Conservation (phyloP, 2,113 vertebrate species). For the Ginglymostoma cirratum region DNA sequence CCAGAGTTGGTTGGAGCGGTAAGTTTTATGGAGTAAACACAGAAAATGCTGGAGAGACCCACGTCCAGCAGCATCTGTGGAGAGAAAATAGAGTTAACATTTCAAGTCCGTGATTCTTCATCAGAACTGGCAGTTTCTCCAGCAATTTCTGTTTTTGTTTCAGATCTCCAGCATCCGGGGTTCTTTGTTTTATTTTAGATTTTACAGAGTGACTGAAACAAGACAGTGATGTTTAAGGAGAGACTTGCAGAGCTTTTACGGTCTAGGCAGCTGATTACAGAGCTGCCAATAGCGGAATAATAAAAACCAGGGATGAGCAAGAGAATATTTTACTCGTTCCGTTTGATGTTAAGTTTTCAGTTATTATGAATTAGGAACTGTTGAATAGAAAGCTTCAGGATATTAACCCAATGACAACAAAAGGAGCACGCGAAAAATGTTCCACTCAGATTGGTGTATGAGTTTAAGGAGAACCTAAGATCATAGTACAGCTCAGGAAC, state of each 20-base stretch:
- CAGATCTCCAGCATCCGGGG: no score
- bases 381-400: background rate
- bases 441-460: background rate
- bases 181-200: no score
- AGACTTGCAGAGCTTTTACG: background rate
- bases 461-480: background rate
- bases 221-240: background rate
- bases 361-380: background rate
- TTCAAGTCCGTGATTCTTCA: no score
- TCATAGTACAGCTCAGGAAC: no score
- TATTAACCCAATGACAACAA: background rate
- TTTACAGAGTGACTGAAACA: no score
- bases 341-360: background rate
- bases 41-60: no score
- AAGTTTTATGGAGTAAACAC: no score
- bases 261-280: background rate
- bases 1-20: no score
- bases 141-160: no score
- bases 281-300: background rate
- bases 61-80: no score
- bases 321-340: background rate
- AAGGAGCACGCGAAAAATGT: background rate
- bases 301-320: background rate
- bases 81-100: no score
- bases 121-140: no score